Evolutionary conservation across 2,888 invertebrate genomes (phyloP).

Genomic region (Orthosia cruda): DNA sequence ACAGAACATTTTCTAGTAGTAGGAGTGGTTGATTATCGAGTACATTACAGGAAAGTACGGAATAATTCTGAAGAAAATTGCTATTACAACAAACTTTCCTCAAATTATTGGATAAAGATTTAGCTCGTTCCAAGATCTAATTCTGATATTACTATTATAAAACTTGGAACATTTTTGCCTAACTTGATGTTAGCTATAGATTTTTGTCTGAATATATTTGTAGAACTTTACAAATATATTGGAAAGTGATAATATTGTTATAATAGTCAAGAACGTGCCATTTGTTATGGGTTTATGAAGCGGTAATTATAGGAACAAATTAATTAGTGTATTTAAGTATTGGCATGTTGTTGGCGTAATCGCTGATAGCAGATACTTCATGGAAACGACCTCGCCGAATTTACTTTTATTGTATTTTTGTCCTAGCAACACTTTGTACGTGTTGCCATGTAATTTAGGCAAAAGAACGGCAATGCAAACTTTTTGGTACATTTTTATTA

Average conservation of each 20-base stretch:
- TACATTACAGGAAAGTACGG: constrained; percentile 14
- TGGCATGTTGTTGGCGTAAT: constrained; percentile 36
- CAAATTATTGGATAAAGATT: constrained; percentile 5
- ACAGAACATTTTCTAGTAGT: constrained; percentile 25
- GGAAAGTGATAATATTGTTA: constrained; percentile 78
- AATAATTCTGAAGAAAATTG: constrained; percentile 7
- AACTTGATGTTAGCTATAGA: constrained; percentile 45
- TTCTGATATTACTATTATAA: constrained; percentile 6
- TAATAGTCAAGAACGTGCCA: constrained; percentile 83
- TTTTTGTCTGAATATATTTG: constrained; percentile 57
- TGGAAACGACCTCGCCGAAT: constrained; percentile 44
- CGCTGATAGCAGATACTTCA: constrained; percentile 25
- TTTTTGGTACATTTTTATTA: constrained; percentile 43
- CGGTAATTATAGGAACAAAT: constrained; percentile 63
- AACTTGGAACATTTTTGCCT: constrained; percentile 37
- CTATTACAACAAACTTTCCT: background rate
- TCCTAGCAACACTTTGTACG: constrained; percentile 34
- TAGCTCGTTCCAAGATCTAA: constrained; percentile 12
- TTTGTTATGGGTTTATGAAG: constrained; percentile 71
- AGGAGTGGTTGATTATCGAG: constrained; percentile 2
- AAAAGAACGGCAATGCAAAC: constrained; percentile 33
- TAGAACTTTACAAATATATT: constrained; percentile 67
- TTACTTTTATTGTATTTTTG: constrained; percentile 35
- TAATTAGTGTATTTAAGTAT: constrained; percentile 57
- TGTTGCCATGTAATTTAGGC: constrained; percentile 34